Conservation (phyloP, 1,140 invertebrate genomes). For the Cephus cinctus region DNA sequence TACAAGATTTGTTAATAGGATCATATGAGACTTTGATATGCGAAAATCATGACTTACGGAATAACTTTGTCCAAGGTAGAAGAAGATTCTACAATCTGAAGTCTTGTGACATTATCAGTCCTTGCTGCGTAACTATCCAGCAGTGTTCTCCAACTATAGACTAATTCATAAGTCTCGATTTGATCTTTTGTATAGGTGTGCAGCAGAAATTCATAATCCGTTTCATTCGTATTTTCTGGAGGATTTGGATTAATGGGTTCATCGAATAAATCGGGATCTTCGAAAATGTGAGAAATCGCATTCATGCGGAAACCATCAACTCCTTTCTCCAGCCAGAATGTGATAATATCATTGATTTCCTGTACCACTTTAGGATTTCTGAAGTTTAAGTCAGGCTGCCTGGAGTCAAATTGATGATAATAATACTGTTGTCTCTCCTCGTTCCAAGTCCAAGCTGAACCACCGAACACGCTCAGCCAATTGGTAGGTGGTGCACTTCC, state of each 20-base stretch:
- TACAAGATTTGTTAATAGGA: too few relatives aligned
- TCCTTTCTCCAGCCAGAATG: constrained; percentile 67
- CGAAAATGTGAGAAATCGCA: constrained; percentile 56
- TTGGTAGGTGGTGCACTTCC: constrained; percentile 34
- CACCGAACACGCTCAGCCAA: constrained; percentile 51
- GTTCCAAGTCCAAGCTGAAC: constrained; percentile 61
- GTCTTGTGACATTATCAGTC: neutral
- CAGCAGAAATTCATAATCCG: constrained; percentile 33
- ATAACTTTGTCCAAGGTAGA: too few relatives aligned
- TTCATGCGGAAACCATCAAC: constrained; percentile 73
- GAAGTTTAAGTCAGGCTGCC: constrained; percentile 73
- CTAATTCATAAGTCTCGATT: constrained; percentile 41
- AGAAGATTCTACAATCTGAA: too few relatives aligned
- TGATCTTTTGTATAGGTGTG: constrained; percentile 44
- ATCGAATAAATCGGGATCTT: constrained; percentile 44
- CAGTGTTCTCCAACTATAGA: constrained; percentile 36
- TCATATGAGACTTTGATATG: too few relatives aligned
- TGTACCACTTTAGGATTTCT: constrained; percentile 56
- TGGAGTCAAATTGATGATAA: constrained; percentile 61
- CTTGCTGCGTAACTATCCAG: constrained; percentile 21
- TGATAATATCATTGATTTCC: constrained; percentile 61
- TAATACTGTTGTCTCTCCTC: constrained; percentile 59
- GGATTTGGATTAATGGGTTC: constrained; percentile 32
- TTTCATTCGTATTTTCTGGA: constrained; percentile 24
- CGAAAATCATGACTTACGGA: too few relatives aligned